phyloP scores from a whole-genome alignment of 2,113 vertebrate species.

The Scytalopus superciliaris region DNA sequence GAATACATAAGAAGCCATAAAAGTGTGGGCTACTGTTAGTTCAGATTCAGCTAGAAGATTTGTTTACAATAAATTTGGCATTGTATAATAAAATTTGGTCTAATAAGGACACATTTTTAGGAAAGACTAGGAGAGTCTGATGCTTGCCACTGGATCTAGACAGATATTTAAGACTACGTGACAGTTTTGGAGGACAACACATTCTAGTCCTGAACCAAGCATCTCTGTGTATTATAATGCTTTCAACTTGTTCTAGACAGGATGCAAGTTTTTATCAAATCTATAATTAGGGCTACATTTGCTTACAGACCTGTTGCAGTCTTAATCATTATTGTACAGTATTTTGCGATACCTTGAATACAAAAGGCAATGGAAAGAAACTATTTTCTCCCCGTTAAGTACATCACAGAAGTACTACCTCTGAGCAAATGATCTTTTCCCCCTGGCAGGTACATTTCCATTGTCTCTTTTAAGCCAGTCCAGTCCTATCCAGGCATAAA shows the following conservation, averaged over 20 bases:
- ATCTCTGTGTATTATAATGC: not conserved
- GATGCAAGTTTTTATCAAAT: not conserved
- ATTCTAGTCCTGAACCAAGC: not conserved
- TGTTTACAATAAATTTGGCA: not conserved
- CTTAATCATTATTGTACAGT: not conserved
- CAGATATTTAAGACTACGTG: not conserved
- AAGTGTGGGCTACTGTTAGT: not conserved
- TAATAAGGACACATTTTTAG: not conserved
- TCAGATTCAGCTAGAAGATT: not conserved
- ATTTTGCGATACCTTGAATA: not conserved
- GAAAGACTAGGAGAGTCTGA: not conserved
- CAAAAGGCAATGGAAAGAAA: conserved; percentile 18
- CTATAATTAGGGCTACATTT: not conserved
- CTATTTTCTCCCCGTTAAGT: not conserved
- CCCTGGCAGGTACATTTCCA: not conserved
- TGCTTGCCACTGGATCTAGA: not conserved
- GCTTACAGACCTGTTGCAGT: not conserved
- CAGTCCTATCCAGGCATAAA: not conserved
- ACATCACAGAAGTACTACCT: not conserved
- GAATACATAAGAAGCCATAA: not conserved
- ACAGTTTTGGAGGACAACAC: not conserved
- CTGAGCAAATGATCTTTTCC: not conserved
- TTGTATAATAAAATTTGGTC: not conserved
- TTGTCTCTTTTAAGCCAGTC: not conserved
- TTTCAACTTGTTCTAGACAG: not conserved